Conservation (phyloP, 2,888 invertebrate species). For the Anthrax anthrax region DNA sequence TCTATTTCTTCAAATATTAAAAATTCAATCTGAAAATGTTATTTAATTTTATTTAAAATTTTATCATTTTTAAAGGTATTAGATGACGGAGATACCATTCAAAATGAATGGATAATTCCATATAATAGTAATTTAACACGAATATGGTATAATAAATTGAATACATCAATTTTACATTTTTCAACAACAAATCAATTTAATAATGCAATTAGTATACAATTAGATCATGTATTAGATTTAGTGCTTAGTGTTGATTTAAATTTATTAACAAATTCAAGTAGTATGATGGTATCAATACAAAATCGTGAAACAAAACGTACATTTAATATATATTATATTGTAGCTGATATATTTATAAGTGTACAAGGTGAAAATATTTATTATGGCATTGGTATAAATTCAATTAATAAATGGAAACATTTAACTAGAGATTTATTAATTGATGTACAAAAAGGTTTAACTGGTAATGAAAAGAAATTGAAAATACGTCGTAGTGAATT, state of each 20-base stretch:
- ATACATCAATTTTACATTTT: constrained; percentile 54
- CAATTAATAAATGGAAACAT: constrained; percentile 52
- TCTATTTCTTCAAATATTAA: too few species aligned
- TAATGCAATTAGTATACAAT: constrained; percentile 52
- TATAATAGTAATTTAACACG: constrained; percentile 49
- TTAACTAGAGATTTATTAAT: constrained; percentile 77
- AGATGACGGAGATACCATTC: constrained; percentile 58
- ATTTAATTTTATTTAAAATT: not conserved
- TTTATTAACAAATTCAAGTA: constrained; percentile 60
- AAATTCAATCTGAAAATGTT: too few species aligned
- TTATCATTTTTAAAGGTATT: constrained; percentile 30
- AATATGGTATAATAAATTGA: constrained; percentile 42
- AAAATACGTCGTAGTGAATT: constrained; percentile 31
- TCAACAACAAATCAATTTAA: constrained; percentile 53
- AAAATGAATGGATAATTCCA: constrained; percentile 61
- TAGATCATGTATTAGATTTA: constrained; percentile 57
- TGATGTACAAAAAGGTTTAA: constrained; percentile 83
- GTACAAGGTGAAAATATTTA: constrained; percentile 68
- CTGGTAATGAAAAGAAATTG: constrained; percentile 32
- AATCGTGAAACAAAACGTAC: constrained; percentile 62
- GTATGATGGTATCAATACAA: constrained; percentile 63
- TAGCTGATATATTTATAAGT: constrained; percentile 56
- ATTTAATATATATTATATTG: constrained; percentile 71
- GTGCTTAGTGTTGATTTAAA: constrained; percentile 60
- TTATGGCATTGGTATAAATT: constrained; percentile 61